Percentiles rank a stretch among this genome's conserved stretches.
These are phyloP conservation scores for Mormyrus iriodes DNA, from an alignment of 2,113 vertebrate species.

Conservation along the genomic window DNA sequence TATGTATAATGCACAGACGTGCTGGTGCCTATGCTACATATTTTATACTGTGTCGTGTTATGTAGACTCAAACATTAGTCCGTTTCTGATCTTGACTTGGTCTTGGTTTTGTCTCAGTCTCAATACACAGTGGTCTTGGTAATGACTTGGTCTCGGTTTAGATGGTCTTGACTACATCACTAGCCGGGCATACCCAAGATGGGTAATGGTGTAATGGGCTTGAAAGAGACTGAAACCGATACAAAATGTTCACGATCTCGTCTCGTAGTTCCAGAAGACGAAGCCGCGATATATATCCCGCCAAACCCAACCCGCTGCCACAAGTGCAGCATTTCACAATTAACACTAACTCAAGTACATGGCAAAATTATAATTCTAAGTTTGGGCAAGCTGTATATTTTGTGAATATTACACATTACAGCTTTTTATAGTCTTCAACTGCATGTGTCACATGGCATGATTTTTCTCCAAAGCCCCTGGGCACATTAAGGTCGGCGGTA, in stretches of 20 bases:
- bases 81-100: no score
- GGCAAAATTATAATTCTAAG: background rate
- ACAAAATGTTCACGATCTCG: background rate
- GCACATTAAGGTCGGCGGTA: no score
- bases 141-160: no score
- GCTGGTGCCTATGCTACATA: no score
- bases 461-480: no score
- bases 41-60: no score
- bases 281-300: background rate
- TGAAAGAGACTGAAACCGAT: background rate
- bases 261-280: background rate
- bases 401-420: background rate
- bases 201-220: background rate
- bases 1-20: no score
- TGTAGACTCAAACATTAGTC: no score
- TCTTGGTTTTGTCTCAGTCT: no score
- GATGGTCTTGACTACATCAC: no score
- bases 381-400: background rate
- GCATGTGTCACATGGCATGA: background rate
- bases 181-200: background rate
- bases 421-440: no score
- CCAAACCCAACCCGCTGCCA: background rate
- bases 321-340: background rate
- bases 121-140: no score
- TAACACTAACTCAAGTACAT: background rate